phyloP scores from a whole-genome alignment of 1,140 invertebrate genomes.

The Drosophila auraria region DNA sequence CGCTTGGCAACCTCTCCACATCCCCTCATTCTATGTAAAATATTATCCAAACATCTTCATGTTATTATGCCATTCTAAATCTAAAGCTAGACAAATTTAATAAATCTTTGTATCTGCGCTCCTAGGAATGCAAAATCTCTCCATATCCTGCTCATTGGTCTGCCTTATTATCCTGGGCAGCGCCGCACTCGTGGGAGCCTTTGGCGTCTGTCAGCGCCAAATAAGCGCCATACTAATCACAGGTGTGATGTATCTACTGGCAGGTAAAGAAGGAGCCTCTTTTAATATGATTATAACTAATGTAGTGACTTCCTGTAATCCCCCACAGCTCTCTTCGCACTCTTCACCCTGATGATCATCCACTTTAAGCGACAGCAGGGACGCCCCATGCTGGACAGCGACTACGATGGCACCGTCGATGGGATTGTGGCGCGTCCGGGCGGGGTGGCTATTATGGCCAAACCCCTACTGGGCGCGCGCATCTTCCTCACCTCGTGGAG shows the following conservation, averaged over 20 bases:
- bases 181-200: conserved; percentile 92
- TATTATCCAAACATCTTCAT: not conserved
- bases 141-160: conserved; percentile 95
- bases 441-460: conserved; percentile 77
- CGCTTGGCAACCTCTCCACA: conserved; percentile 4
- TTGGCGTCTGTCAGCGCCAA: conserved; percentile 94
- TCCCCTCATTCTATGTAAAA: conserved; percentile 6
- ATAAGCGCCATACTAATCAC: conserved; percentile 95
- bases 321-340: conserved; percentile 91
- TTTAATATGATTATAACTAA: not conserved
- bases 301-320: conserved; percentile 40
- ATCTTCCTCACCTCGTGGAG: conserved; percentile 93
- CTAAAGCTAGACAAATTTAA: accelerated
- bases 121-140: conserved; percentile 96
- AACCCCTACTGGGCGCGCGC: conserved; percentile 87
- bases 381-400: conserved; percentile 86
- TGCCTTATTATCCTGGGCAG: conserved; percentile 94
- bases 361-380: conserved; percentile 93
- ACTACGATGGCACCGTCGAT: conserved; percentile 88
- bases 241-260: conserved; percentile 95
- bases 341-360: conserved; percentile 95
- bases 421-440: conserved; percentile 88
- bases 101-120: too few species aligned
- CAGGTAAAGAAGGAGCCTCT: conserved; percentile 87
- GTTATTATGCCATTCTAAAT: not conserved